These are phyloP conservation scores for Diorhabda sublineata DNA, from an alignment of 1,140 invertebrate genomes.

Conservation along the genomic window DNA sequence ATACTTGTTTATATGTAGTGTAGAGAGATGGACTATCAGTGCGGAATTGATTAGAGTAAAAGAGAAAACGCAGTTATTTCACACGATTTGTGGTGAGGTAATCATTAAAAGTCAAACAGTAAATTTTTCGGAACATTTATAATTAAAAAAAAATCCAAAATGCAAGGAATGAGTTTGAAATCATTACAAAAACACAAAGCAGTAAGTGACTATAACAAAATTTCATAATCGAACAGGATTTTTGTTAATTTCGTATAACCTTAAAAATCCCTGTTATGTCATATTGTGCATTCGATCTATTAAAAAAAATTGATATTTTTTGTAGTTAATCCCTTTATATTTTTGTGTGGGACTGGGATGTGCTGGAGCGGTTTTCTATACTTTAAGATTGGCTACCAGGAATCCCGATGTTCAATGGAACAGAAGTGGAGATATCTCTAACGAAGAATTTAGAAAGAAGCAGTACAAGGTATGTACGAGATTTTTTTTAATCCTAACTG, in stretches of 20 bases:
- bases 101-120: too few relatives aligned
- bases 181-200: conserved; percentile 60
- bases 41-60: too few relatives aligned
- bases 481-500: neutral
- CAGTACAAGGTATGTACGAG: conserved; percentile 69
- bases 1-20: too few relatives aligned
- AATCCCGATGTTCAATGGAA: conserved; percentile 80
- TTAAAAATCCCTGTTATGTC: conserved; percentile 20
- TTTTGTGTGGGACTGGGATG: conserved; percentile 64
- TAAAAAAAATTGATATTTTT: conserved; percentile 16
- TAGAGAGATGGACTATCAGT: too few relatives aligned
- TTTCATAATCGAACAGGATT: conserved; percentile 1
- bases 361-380: conserved; percentile 58
- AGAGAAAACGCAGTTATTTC: too few relatives aligned
- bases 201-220: conserved; percentile 47
- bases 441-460: conserved; percentile 72
- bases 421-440: conserved; percentile 69
- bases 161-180: conserved; percentile 52
- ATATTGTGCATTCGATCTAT: conserved; percentile 16
- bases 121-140: too few relatives aligned
- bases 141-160: conserved; percentile 28
- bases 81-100: too few relatives aligned
- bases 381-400: conserved; percentile 61
- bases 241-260: conserved; percentile 1
- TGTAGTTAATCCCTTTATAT: conserved; percentile 73